Conservation (phyloP, 2,888 invertebrate species). For the Archips xylosteana region DNA sequence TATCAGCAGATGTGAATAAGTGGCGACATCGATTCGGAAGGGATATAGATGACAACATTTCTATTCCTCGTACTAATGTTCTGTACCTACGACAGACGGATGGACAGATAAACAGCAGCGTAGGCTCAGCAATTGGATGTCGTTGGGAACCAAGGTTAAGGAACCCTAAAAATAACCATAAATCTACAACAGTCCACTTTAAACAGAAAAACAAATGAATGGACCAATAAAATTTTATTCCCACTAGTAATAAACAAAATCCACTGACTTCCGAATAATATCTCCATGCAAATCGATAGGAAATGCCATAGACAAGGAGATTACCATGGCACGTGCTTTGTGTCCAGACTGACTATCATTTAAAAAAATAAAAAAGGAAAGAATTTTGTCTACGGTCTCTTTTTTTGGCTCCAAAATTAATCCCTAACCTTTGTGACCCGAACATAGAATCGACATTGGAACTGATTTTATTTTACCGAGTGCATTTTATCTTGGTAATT, state of each 20-base stretch:
- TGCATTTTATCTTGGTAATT: slow-evolving; percentile 3
- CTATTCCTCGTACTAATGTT: too few species aligned
- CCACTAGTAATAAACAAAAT: slow-evolving; percentile 27
- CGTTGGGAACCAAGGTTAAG: too few species aligned
- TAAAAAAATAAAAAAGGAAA: slow-evolving; percentile 34
- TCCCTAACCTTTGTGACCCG: background rate
- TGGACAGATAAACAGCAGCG: too few species aligned
- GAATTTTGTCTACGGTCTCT: slow-evolving; percentile 36
- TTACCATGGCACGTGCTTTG: slow-evolving; percentile 35
- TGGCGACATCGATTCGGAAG: too few species aligned
- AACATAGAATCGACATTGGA: background rate
- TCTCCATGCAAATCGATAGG: slow-evolving; percentile 43
- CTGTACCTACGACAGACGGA: too few species aligned
- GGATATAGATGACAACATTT: too few species aligned
- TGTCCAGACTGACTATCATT: slow-evolving; percentile 36
- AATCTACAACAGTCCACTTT: slow-evolving; percentile 26
- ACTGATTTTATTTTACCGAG: background rate
- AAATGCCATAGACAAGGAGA: slow-evolving; percentile 33
- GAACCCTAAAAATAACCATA: background rate
- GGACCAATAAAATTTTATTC: slow-evolving; percentile 40
- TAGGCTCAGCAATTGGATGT: too few species aligned
- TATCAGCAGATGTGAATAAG: too few species aligned
- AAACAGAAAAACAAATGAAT: slow-evolving; percentile 37
- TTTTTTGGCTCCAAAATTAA: background rate
- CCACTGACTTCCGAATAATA: slow-evolving; percentile 42